These are phyloP conservation scores for Cylindroiulus punctatus DNA, from an alignment of 2,888 invertebrate genomes.

Conservation along the genomic window DNA sequence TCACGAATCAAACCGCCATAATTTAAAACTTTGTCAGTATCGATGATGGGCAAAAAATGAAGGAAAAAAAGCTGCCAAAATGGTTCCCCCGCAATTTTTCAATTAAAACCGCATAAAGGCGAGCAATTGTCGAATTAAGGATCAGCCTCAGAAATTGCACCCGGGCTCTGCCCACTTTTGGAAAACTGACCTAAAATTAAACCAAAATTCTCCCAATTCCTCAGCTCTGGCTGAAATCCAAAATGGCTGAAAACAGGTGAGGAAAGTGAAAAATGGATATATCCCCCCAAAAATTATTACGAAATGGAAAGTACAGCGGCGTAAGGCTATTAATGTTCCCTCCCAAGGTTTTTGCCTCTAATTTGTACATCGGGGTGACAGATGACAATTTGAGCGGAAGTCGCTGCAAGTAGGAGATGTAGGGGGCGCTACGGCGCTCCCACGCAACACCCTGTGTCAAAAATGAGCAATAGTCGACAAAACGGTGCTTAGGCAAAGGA, in stretches of 20 bases:
- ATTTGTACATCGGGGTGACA: constrained; percentile 40
- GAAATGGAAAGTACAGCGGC: neutral
- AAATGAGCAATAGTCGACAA: constrained; percentile 25
- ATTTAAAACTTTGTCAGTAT: constrained; percentile 8
- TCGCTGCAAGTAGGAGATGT: neutral
- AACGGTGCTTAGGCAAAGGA: constrained; percentile 17
- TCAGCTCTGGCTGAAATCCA: constrained; percentile 20
- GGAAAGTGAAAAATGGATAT: constrained; percentile 17
- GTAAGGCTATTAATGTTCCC: constrained; percentile 31
- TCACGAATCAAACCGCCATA: constrained; percentile 28
- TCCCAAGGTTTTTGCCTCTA: constrained; percentile 15
- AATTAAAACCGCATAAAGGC: neutral
- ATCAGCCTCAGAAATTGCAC: neutral
- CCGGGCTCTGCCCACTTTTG: neutral
- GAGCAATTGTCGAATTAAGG: constrained; percentile 11
- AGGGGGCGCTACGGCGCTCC: constrained; percentile 19
- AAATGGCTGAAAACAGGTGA: constrained; percentile 43
- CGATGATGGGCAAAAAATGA: neutral
- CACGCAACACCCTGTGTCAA: constrained; percentile 21
- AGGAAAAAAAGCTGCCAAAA: neutral
- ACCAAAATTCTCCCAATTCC: constrained; percentile 33
- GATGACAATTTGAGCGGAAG: constrained; percentile 45
- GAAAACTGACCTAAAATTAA: constrained; percentile 43
- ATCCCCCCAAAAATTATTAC: constrained; percentile 21
- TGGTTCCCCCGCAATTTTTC: neutral